These are phyloP conservation scores for Pempheris klunzingeri DNA, from an alignment of 2,797 vertebrate genomes.

Conservation along the genomic window DNA sequence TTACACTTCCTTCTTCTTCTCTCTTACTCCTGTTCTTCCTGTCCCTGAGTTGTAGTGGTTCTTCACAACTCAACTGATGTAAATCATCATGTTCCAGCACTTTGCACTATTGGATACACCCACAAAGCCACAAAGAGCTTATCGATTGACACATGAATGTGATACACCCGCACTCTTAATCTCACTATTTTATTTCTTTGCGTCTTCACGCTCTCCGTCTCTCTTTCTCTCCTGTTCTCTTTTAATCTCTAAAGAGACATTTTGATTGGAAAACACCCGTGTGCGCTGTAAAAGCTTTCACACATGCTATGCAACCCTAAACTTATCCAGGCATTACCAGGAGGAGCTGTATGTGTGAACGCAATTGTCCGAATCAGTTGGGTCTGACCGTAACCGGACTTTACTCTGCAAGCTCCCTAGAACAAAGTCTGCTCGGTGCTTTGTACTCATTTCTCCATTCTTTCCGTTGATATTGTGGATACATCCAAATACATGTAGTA, in stretches of 20 bases:
- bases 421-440: too few relatives aligned
- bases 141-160: conserved; percentile 77
- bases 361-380: too few relatives aligned
- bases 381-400: too few relatives aligned
- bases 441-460: too few relatives aligned
- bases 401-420: too few relatives aligned
- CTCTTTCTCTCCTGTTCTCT: conserved; percentile 2
- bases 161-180: conserved; percentile 56
- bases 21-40: neutral
- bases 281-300: too few relatives aligned
- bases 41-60: conserved; percentile 38
- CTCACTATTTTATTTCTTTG: conserved; percentile 28
- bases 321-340: too few relatives aligned
- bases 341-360: too few relatives aligned
- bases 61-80: conserved; percentile 68
- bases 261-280: conserved; percentile 24
- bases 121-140: conserved; percentile 69
- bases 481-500: too few relatives aligned
- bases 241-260: conserved; percentile 7
- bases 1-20: neutral
- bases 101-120: conserved; percentile 68
- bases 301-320: too few relatives aligned
- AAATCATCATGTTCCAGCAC: conserved; percentile 74
- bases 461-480: too few relatives aligned
- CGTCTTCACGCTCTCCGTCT: neutral